Percentiles rank a stretch among this genome's conserved stretches.
phyloP scores from a whole-genome alignment of 2,797 vertebrate species.

The Alca torda region DNA sequence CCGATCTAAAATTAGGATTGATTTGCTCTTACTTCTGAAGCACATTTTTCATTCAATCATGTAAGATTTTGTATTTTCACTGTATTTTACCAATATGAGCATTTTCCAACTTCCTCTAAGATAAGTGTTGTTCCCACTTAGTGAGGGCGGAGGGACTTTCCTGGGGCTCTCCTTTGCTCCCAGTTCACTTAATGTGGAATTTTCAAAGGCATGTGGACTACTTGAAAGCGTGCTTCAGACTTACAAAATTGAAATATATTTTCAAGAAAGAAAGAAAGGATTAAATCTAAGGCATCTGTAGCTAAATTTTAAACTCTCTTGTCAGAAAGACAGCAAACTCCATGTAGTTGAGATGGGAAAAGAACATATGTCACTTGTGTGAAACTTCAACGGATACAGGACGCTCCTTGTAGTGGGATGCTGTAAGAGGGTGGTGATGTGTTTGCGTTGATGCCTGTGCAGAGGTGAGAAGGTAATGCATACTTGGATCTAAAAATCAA shows the following conservation, averaged over 20 bases:
- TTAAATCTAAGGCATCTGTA: not conserved
- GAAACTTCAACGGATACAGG: not conserved
- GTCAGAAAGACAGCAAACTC: not conserved
- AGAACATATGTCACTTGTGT: not conserved
- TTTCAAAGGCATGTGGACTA: not conserved
- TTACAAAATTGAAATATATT: not conserved
- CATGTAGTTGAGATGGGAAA: not conserved
- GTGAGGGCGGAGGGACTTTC: not conserved
- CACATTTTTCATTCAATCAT: fast-evolving
- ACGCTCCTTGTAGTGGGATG: not conserved
- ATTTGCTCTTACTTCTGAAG: not conserved
- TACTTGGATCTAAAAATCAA: not conserved
- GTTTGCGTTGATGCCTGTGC: not conserved
- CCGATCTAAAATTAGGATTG: not conserved
- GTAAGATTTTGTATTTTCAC: not conserved
- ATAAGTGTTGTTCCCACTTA: not conserved
- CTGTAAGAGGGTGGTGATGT: not conserved
- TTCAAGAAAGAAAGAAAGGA: not conserved
- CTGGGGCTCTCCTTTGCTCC: not conserved
- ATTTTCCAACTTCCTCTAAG: not conserved
- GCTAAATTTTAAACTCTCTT: not conserved
- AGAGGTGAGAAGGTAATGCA: not conserved
- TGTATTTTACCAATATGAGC: not conserved
- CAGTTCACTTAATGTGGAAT: not conserved
- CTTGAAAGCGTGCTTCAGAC: not conserved